phyloP scores from a whole-genome alignment of 2,888 invertebrate species.

The Lydus trimaculatus region DNA sequence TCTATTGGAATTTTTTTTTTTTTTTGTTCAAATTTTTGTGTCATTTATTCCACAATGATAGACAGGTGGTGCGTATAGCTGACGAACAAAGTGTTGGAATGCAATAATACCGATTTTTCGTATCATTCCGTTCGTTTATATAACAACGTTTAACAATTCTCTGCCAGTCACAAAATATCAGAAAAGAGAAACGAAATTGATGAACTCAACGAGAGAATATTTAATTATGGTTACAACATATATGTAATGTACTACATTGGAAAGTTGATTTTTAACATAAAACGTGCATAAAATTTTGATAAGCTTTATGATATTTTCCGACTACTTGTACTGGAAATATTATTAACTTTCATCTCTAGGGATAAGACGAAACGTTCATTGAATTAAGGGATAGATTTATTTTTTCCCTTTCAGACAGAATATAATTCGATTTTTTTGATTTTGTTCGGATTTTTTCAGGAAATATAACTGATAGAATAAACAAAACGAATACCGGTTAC shows the following conservation, averaged over 20 bases:
- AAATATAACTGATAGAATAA: not conserved
- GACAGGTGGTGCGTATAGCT: not conserved
- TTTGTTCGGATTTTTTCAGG: not conserved
- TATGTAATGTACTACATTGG: not conserved
- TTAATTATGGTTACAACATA: not conserved
- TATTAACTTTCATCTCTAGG: slow-evolving; percentile 27
- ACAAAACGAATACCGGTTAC: not conserved
- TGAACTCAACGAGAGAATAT: not conserved
- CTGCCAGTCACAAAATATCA: not conserved
- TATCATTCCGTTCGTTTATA: not conserved
- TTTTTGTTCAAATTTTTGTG: no score
- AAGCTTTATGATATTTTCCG: not conserved
- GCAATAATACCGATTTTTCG: not conserved
- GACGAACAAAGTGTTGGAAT: not conserved
- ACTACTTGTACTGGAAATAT: slow-evolving; percentile 27
- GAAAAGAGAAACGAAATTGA: not conserved
- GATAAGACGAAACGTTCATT: slow-evolving; percentile 25
- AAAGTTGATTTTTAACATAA: slow-evolving; percentile 2
- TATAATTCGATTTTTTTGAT: not conserved
- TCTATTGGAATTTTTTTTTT: not conserved
- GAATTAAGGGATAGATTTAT: slow-evolving; percentile 22
- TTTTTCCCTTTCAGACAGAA: not conserved
- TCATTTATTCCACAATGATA: not conserved
- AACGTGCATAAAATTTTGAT: slow-evolving; percentile 8
- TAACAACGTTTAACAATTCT: not conserved